These are phyloP conservation scores for Danaus melanippus DNA, from an alignment of 1,140 invertebrate genomes.

Conservation along the genomic window DNA sequence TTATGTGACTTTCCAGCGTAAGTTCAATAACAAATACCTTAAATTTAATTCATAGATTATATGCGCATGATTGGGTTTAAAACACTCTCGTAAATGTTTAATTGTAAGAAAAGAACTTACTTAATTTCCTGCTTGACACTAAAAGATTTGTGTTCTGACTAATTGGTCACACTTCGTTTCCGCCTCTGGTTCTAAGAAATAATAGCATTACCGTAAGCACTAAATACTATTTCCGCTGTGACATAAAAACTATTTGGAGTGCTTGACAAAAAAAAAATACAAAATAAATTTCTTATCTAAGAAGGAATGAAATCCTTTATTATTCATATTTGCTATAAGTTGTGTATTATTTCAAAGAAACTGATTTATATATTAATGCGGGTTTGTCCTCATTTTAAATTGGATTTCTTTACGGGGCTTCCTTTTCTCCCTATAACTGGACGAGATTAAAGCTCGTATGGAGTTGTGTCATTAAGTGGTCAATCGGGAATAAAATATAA, in stretches of 20 bases:
- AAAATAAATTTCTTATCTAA: no score
- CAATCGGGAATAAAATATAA: no score
- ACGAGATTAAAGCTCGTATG: slow-evolving; percentile 13
- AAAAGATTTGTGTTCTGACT: slow-evolving; percentile 1
- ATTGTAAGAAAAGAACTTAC: background rate
- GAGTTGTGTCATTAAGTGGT: no score
- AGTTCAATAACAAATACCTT: no score
- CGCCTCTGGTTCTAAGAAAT: slow-evolving; percentile 7
- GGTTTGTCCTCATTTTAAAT: slow-evolving; percentile 5
- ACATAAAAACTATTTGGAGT: slow-evolving; percentile 1
- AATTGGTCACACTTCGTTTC: slow-evolving; percentile 5
- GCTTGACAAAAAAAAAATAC: no score
- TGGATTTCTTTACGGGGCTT: slow-evolving; percentile 12
- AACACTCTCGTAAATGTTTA: slow-evolving; percentile 1
- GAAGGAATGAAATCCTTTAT: no score
- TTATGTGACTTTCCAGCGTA: no score
- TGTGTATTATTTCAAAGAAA: no score
- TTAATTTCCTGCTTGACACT: slow-evolving; percentile 2
- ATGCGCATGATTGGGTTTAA: no score
- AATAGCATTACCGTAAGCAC: slow-evolving; percentile 8
- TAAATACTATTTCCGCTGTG: slow-evolving; percentile 12
- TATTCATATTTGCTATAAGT: no score
- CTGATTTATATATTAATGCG: no score
- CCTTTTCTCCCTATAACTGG: slow-evolving; percentile 8
- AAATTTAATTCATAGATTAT: no score